These are phyloP conservation scores for Takifugu bimaculatus DNA, from an alignment of 2,113 vertebrate genomes.

Conservation along the genomic window DNA sequence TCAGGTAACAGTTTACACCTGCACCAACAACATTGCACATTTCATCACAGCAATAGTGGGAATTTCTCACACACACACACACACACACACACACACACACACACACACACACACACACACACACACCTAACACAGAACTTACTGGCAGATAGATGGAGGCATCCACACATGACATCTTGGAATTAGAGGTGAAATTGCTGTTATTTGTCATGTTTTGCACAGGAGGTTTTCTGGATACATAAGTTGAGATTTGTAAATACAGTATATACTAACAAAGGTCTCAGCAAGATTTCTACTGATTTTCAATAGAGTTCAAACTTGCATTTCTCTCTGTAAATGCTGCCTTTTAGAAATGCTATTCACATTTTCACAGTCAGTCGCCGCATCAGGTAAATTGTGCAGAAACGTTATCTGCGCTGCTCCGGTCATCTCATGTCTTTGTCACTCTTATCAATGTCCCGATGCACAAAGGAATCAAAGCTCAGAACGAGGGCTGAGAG, in stretches of 20 bases:
- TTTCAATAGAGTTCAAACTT: no score
- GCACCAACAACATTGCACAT: background rate
- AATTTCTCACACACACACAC: slow-evolving; percentile 21
- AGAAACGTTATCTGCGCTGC: slow-evolving; percentile 55
- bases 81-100: slow-evolving; percentile 5
- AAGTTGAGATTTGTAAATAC: background rate
- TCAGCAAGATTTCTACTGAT: no score
- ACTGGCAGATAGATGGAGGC: slow-evolving; percentile 61
- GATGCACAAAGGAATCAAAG: slow-evolving; percentile 34
- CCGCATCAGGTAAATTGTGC: slow-evolving; percentile 65
- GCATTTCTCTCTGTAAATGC: background rate
- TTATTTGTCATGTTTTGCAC: slow-evolving; percentile 75
- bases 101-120: slow-evolving; percentile 15
- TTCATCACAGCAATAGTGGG: slow-evolving; percentile 20
- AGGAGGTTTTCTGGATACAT: slow-evolving; percentile 51
- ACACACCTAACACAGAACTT: slow-evolving; percentile 52
- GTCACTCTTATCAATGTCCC: slow-evolving; percentile 43
- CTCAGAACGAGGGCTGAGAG: slow-evolving; percentile 15
- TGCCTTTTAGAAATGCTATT: background rate
- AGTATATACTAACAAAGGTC: no score
- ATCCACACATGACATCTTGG: slow-evolving; percentile 72
- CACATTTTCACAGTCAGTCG: slow-evolving; percentile 19
- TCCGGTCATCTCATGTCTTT: slow-evolving; percentile 35
- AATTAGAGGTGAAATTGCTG: slow-evolving; percentile 77
- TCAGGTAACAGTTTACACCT: background rate